A percentile compares a stretch with the other conserved stretches of the same genome.
Evolutionary conservation across 2,888 invertebrate genomes (phyloP).

Genomic region (Drosophila silvestris): DNA sequence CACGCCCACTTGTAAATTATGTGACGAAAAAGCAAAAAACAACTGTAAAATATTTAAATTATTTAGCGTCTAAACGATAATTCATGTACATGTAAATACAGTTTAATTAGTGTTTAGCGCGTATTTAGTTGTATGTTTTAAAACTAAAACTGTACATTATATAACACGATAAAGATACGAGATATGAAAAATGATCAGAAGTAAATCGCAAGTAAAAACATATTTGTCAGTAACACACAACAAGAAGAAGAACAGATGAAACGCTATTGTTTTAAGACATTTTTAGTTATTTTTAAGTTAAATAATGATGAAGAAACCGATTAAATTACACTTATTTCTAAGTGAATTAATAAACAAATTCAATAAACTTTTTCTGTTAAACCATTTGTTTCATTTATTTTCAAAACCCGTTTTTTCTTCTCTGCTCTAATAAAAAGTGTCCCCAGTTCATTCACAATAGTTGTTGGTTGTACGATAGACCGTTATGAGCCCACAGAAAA

Average conservation of each 20-base stretch:
- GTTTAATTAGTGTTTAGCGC: slow-evolving; percentile 79
- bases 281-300: slow-evolving; percentile 82
- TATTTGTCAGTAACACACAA: slow-evolving; percentile 63
- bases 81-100: slow-evolving; percentile 68
- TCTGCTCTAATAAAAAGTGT: slow-evolving; percentile 5
- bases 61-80: slow-evolving; percentile 73
- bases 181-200: slow-evolving; percentile 47
- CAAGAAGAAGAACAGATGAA: slow-evolving; percentile 53
- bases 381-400: slow-evolving; percentile 45
- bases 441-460: slow-evolving; percentile 44
- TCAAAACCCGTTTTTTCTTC: slow-evolving; percentile 15
- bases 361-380: slow-evolving; percentile 69
- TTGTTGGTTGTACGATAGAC: slow-evolving; percentile 51
- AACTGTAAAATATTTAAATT: slow-evolving; percentile 77
- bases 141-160: slow-evolving; percentile 78
- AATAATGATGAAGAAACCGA: slow-evolving; percentile 72
- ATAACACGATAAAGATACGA: slow-evolving; percentile 73
- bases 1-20: slow-evolving; percentile 74
- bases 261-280: slow-evolving; percentile 77
- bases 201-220: slow-evolving; percentile 56
- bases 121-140: slow-evolving; percentile 81
- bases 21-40: slow-evolving; percentile 60
- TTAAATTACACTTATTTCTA: slow-evolving; percentile 78
- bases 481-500: slow-evolving; percentile 51
- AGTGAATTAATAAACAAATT: slow-evolving; percentile 70